Base-by-base conservation (phyloP, 2,113 vertebrate genomes). In the Syrmaticus mikado region DNA sequence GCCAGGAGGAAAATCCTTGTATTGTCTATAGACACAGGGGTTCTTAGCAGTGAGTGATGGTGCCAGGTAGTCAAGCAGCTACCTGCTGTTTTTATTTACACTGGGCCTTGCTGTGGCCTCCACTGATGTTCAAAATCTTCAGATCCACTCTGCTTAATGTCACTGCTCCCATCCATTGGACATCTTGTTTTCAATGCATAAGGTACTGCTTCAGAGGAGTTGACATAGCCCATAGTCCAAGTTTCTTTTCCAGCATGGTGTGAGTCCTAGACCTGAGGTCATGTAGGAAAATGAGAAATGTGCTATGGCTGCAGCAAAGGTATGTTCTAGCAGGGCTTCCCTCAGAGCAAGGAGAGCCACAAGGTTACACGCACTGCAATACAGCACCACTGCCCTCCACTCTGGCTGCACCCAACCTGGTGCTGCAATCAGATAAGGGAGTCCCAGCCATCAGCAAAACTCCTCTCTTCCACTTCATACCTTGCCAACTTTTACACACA, bases 1-100 rank as follows among this genome's bases (percentile, higher is more conserved):
- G 84, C 90, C 92, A 93, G 75, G 32, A 90, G 27, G 71, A 87
- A 93, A 95, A 94, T 87, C 82, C 64, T 67, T 66, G 60, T 40
- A 38, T 9, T 4, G 0, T n/a, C 48, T 43, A 30, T 32, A 89
- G 36, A 76, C 84, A 85, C 46, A 22, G 18, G 64, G 75, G 53
- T 45, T 94, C 77, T 71, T 68, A 86, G 89, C 77, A 93, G 70
- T 66, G 36, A 24, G 12, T 57, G 81, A 57, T 1, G 7, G 61
- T 92, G 82, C 83, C 94, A 83, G 89, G 70, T n/a, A 90, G 43
- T 4, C 70, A 21, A 94, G 78, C 82, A 92, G 41, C 82, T 89
- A 73, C 58, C 65, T 65, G 32, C 27, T 70, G 45, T 3, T 86
- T 90, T 84, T 68, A 40, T 86, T 90, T 70, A 45, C 13, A 6